Evolutionary conservation across 64 coral and sea anemone species (phyloP).

Genomic region (Hydrozoanthus tunicans): DNA sequence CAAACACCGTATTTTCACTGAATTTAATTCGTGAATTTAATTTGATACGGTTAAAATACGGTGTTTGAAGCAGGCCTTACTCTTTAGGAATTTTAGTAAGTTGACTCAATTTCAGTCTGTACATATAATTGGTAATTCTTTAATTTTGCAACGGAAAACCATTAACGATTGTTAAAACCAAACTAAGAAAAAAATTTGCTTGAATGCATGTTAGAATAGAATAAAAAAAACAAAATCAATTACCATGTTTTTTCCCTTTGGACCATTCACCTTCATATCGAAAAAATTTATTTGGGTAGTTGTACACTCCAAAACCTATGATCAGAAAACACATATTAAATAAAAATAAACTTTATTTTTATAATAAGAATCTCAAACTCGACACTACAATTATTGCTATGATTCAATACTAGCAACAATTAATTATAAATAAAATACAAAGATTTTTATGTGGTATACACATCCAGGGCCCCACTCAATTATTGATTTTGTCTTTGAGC

Average conservation of each 20-base stretch:
- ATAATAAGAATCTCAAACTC: not conserved
- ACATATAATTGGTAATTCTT: no score
- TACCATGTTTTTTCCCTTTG: conserved; percentile 96
- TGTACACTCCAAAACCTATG: conserved; percentile 93
- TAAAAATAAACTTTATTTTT: no score
- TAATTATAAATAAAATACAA: not conserved
- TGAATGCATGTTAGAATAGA: no score
- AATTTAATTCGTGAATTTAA: no score
- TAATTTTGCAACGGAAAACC: not conserved
- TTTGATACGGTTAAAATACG: no score
- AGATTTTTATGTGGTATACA: no score
- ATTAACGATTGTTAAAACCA: not conserved
- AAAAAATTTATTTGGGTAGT: conserved; percentile 95
- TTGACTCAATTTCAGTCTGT: not conserved
- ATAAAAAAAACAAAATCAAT: not conserved
- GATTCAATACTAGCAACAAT: not conserved
- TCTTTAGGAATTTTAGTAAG: no score
- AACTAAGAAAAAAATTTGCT: not conserved
- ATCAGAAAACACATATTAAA: not conserved
- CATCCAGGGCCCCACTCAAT: no score
- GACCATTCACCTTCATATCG: conserved; percentile 99
- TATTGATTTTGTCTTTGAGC: no score
- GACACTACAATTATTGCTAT: not conserved
- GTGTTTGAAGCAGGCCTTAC: no score
- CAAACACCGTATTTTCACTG: no score